Percentiles rank a stretch among this genome's conserved stretches.
phyloP scores from a whole-genome alignment of 2,797 vertebrate species.

The Mormyrops attenuatus region DNA sequence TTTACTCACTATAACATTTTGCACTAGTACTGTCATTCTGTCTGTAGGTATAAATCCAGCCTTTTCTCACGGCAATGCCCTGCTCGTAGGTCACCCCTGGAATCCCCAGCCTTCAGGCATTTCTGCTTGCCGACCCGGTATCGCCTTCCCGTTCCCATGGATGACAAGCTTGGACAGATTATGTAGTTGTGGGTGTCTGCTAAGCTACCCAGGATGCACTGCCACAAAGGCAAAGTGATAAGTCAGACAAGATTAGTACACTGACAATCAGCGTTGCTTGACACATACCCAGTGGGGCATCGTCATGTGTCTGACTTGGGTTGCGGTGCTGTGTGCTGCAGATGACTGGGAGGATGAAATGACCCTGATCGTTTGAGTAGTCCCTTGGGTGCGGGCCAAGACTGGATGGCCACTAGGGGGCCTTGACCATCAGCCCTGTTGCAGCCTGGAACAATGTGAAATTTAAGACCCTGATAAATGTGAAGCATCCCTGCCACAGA shows the following conservation, averaged over 20 bases:
- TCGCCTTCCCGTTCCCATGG: neutral
- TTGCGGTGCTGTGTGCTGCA: neutral
- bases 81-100: neutral
- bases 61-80: neutral
- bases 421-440: neutral
- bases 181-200: neutral
- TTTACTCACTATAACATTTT: neutral
- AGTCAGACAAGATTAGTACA: neutral
- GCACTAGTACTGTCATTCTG: neutral
- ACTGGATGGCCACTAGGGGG: neutral
- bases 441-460: neutral
- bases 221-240: neutral
- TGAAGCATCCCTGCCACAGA: neutral
- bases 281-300: conserved; percentile 8
- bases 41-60: neutral
- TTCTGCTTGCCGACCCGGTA: neutral
- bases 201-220: neutral
- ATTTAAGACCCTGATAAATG: neutral
- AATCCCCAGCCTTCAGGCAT: neutral
- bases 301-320: conserved; percentile 22
- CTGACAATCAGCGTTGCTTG: neutral
- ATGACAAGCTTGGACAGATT: neutral
- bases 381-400: neutral
- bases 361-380: neutral
- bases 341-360: neutral